Evolutionary conservation across 2,888 invertebrate species (phyloP), one percentile per base, ranked within the genome.

Genomic region (Heliconius ismenius): DNA sequence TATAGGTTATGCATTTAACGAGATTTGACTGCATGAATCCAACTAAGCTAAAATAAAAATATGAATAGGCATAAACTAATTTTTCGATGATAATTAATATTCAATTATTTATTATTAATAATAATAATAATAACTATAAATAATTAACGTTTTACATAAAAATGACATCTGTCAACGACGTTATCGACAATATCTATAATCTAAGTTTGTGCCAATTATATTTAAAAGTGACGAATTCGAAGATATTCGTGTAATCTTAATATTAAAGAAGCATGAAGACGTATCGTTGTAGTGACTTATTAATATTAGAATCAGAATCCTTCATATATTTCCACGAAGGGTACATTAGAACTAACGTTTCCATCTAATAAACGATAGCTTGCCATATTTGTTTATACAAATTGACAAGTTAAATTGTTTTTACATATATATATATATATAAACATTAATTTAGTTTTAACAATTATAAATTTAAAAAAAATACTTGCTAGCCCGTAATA

Each of bases 1-100:
- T 28, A 54, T 68, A 36, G 2, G 9, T 11, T 39, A 43, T 49
- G 79, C 81, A 78, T 94, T 94, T 95, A 96, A 96, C 95, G 95
- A 96, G 96, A 95, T 95, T 95, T 95, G 94, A 95, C 95, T 95
- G 95, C 94, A 94, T 92, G 93, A 94, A 93, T 90, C 86, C 54
- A 83, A 83, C 81, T 82, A 84, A 84, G 85, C 84, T 85, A 82
- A 84, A 84, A 83, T 83, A 83, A 85, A 83, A 82, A 83, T 83
- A 82, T 79, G 74, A 78, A 79, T 77, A 80, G 76, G 62, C 65
- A 36, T 69, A n/a, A 77, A 81, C 75, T 74, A 54, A 74, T 74
- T 28, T 49, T 76, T 75, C 60, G 36, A 76, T 79, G 73, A 67
- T 58, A n/a, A 73, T 76, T 58, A n/a, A 73, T 76, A 76, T 76